Evolutionary conservation across 2,888 invertebrate genomes (phyloP), one percentile per base, ranked within the genome.

Genomic region (Eustalomyia histrio): DNA sequence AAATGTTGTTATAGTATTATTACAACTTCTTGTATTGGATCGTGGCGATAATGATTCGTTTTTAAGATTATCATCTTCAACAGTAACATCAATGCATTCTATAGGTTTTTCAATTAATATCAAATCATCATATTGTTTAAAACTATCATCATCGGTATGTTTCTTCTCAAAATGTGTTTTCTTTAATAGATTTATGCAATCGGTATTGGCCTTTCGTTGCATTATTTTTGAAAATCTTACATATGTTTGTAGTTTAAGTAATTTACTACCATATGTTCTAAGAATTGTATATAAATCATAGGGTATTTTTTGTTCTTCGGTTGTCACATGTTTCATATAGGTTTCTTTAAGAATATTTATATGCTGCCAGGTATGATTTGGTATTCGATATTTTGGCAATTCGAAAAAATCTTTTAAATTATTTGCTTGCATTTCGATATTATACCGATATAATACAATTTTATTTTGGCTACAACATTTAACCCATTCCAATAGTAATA

Each of bases 101-200:
- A 67, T 10, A n/a, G 74, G 65, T 7, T 57, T 67, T 33, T 58
- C 33, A 18, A 58, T 52, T 35, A 58, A 24, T 43, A 58, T 64
- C 18, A 74, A 55, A 58, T 74, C 58, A 17, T 57, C 39, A 21
- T 18, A 29, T 24, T 39, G 33, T 18, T 18, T 39, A 5, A 17
- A 16, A 53, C 24, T 63, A 29, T 29, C 24, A 24, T 47, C 14
- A 9, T 8, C 7, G 29, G 29, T 6, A 29, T 7, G 3, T 29
- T 7, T 3, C 7, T 4, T 4, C 1, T 29, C 29, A 29, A 29
- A 29, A 29, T 29, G 1, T 6, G 29, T 29, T 29, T 29, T 29
- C 29, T 29, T 29, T 29, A 29, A 29, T 29, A 29, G 29, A 29
- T 29, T 29, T 29, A 29, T 29, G 7, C 29, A 29, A 29, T 29